Conservation (phyloP, 1,140 invertebrate genomes). For the Drosophila busckii region DNA sequence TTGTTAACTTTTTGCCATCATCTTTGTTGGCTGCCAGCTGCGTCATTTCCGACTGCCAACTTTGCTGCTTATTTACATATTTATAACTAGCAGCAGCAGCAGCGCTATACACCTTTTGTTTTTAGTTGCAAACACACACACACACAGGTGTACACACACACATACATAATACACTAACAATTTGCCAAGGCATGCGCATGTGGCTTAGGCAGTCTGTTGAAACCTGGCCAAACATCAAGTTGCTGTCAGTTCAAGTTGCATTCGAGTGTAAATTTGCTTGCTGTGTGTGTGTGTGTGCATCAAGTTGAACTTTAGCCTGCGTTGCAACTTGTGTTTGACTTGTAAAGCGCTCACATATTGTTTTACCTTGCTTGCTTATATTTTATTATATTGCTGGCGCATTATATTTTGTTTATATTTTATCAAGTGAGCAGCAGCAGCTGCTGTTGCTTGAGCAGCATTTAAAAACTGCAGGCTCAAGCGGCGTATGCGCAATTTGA, state of each 20-base stretch:
- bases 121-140: constrained; percentile 7
- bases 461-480: constrained; percentile 43
- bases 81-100: constrained; percentile 46
- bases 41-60: constrained; percentile 51
- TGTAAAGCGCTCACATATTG: constrained; percentile 62
- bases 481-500: constrained; percentile 61
- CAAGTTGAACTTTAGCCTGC: constrained; percentile 36
- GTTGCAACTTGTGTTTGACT: constrained; percentile 52
- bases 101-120: constrained; percentile 35
- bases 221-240: constrained; percentile 15
- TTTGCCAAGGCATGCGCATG: too few species aligned
- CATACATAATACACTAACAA: too few species aligned
- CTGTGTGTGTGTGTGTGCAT: constrained; percentile 33
- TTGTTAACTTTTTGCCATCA: constrained; percentile 52
- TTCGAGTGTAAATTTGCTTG: constrained; percentile 54
- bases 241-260: constrained; percentile 24
- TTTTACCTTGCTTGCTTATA: constrained; percentile 47
- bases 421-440: constrained; percentile 6
- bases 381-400: constrained; percentile 54
- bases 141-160: constrained; percentile 1
- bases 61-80: constrained; percentile 74
- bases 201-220: too few species aligned
- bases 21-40: constrained; percentile 17
- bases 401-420: constrained; percentile 40
- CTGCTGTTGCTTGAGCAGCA: constrained; percentile 21